Percentiles rank a stretch among this genome's conserved stretches.
These are phyloP conservation scores for Leptoteleia sp. DNA, from an alignment of 1,140 invertebrate genomes.

Conservation along the genomic window DNA sequence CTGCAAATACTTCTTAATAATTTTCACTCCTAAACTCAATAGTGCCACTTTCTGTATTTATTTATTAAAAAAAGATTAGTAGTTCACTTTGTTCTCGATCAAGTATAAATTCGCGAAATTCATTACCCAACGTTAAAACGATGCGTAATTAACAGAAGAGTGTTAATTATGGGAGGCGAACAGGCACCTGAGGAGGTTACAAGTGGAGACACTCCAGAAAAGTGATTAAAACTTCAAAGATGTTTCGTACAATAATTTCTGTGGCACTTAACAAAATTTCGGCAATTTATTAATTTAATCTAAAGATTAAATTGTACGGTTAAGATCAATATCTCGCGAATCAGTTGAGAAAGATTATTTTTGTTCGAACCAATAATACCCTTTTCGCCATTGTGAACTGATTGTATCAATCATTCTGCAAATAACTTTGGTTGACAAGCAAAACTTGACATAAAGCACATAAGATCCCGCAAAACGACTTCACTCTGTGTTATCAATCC, in stretches of 20 bases:
- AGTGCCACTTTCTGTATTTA: no score
- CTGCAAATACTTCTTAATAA: no score
- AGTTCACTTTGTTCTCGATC: no score
- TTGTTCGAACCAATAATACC: background rate
- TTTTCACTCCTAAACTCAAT: no score
- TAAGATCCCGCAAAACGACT: conserved; percentile 12
- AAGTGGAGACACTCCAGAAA: no score
- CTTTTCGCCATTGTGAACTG: background rate
- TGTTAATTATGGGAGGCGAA: background rate
- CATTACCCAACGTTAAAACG: no score
- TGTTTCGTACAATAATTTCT: conserved; percentile 12
- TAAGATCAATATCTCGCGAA: conserved; percentile 16
- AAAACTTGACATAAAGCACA: conserved; percentile 28
- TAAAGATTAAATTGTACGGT: no score
- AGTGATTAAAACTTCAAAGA: conserved; percentile 4
- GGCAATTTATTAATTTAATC: conserved; percentile 16
- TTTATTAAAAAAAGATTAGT: no score
- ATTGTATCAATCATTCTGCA: conserved; percentile 45
- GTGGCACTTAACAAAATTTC: conserved; percentile 4
- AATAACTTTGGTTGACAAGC: conserved; percentile 41
- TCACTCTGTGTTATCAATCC: conserved; percentile 16
- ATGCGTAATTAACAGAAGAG: background rate
- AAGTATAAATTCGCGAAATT: no score
- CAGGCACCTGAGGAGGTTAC: no score
- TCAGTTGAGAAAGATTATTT: conserved; percentile 16